Conservation (phyloP, 2,888 invertebrate genomes). For the Acanthosepion lycidas region DNA sequence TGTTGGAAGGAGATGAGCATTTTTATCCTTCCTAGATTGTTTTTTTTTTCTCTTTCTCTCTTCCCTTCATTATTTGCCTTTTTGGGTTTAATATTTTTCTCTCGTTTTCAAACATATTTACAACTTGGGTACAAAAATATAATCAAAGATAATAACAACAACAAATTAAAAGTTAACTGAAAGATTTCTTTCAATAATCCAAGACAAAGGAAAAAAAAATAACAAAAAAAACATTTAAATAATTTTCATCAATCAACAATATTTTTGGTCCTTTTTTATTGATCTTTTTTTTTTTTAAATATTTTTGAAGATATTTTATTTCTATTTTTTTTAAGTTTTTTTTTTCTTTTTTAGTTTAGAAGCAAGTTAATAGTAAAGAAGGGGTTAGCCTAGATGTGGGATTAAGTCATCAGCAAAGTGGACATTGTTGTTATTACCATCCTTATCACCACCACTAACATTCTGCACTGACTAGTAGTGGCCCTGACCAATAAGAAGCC, state of each 20-base stretch:
- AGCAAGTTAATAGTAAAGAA: conserved; percentile 22
- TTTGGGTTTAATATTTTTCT: neutral
- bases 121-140: conserved; percentile 33
- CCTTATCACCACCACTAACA: neutral
- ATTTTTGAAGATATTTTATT: neutral
- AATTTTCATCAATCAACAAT: neutral
- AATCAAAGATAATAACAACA: neutral
- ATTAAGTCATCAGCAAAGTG: neutral
- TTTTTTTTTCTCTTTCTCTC: neutral
- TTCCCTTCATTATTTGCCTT: neutral
- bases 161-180: neutral
- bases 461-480: neutral
- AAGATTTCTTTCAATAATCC: neutral
- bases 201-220: neutral
- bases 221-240: conserved; percentile 2
- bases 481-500: conserved; percentile 33
- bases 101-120: neutral
- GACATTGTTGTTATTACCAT: conserved; percentile 33
- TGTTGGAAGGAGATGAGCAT: neutral
- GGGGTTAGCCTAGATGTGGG: conserved; percentile 22
- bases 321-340: neutral
- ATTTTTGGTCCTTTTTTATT: neutral
- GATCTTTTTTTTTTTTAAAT: neutral
- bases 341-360: neutral
- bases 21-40: neutral